Percentiles rank a stretch among this genome's conserved stretches.
Evolutionary conservation across 2,888 invertebrate genomes (phyloP).

Genomic region (Drosophila yooni): DNA sequence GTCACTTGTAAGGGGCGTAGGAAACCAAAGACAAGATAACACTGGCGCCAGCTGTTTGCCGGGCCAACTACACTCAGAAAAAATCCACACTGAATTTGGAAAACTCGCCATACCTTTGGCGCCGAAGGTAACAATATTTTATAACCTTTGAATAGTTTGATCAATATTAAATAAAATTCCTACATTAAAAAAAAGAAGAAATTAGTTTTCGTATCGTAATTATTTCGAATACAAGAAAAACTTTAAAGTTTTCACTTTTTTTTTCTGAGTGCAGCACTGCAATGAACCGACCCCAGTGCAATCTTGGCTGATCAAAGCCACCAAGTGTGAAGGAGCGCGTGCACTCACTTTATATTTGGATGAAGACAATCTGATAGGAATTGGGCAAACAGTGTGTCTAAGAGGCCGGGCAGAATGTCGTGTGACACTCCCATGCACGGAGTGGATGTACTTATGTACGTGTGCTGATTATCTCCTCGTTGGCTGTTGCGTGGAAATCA

Average conservation of each 20-base stretch:
- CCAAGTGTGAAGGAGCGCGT: slow-evolving; percentile 43
- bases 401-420: slow-evolving; percentile 23
- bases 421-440: slow-evolving; percentile 54
- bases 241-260: accelerated
- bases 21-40: slow-evolving; percentile 14
- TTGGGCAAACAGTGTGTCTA: slow-evolving; percentile 14
- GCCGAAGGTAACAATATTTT: neutral
- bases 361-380: slow-evolving; percentile 42
- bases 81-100: neutral
- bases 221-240: neutral
- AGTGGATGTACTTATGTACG: slow-evolving; percentile 20
- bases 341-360: slow-evolving; percentile 46
- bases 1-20: slow-evolving; percentile 19
- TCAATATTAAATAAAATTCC: no score
- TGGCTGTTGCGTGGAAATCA: slow-evolving; percentile 37
- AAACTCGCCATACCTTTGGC: slow-evolving; percentile 5
- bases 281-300: slow-evolving; percentile 10
- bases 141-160: no score
- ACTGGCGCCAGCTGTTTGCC: slow-evolving; percentile 58
- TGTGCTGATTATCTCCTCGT: slow-evolving; percentile 21
- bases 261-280: neutral
- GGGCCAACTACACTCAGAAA: neutral
- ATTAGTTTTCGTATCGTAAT: accelerated
- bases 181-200: no score
- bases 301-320: slow-evolving; percentile 3